Evolutionary conservation across 2,888 invertebrate genomes (phyloP).

Genomic region (Heliconius aoede): DNA sequence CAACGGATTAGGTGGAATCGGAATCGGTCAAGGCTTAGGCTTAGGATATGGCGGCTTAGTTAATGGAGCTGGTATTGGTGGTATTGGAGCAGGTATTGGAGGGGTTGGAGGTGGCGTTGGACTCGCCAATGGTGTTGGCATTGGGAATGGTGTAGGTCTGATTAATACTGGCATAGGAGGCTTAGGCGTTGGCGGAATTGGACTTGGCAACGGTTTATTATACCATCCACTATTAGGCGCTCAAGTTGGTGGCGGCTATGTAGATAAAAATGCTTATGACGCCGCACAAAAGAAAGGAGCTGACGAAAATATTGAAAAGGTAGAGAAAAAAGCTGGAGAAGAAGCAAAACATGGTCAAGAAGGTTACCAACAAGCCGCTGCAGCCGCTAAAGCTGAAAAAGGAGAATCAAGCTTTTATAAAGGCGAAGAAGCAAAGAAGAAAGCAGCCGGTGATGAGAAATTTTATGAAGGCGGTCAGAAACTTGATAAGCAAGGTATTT

Average conservation of each 20-base stretch:
- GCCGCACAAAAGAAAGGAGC: constrained; percentile 83
- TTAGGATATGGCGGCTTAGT: constrained; percentile 57
- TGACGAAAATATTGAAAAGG: constrained; percentile 81
- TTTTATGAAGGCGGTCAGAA: constrained; percentile 84
- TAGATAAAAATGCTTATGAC: constrained; percentile 83
- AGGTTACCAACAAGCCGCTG: constrained; percentile 82
- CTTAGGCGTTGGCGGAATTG: constrained; percentile 65
- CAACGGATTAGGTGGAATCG: constrained; percentile 56
- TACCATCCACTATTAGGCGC: constrained; percentile 71
- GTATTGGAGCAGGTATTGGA: constrained; percentile 45
- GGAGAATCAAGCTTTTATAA: constrained; percentile 80
- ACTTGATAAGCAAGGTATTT: constrained; percentile 82
- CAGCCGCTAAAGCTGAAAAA: constrained; percentile 82
- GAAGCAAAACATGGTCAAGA: constrained; percentile 83
- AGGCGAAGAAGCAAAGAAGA: constrained; percentile 83
- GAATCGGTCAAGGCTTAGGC: constrained; percentile 58
- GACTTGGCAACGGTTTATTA: constrained; percentile 62
- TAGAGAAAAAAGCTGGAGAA: constrained; percentile 82
- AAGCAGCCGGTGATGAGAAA: constrained; percentile 84
- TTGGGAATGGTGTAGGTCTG: constrained; percentile 59
- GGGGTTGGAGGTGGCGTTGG: constrained; percentile 54
- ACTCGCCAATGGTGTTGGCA: constrained; percentile 37
- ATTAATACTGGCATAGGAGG: constrained; percentile 67
- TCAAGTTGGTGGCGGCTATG: constrained; percentile 77
- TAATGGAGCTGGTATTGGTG: constrained; percentile 55